These are phyloP conservation scores for Montipora sp. DNA, from an alignment of 64 coral and sea anemone species.

Conservation along the genomic window DNA sequence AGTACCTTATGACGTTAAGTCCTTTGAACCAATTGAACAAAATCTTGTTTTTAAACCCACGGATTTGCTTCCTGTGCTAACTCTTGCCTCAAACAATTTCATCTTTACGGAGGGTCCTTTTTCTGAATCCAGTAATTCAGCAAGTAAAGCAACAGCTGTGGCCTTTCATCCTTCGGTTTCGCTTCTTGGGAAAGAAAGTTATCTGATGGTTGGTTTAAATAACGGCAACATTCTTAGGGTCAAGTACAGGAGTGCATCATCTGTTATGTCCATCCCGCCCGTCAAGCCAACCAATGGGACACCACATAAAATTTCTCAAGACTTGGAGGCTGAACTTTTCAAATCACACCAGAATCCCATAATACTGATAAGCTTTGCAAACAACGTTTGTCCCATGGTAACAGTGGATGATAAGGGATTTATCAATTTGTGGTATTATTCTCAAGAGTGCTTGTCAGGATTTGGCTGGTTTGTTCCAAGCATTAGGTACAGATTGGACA, in stretches of 20 bases:
- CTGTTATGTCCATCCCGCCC: background rate
- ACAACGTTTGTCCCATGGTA: conserved; percentile 74
- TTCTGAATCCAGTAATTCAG: conserved; percentile 28
- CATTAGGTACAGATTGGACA: conserved; percentile 71
- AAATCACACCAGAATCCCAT: conserved; percentile 78
- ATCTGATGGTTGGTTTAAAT: conserved; percentile 69
- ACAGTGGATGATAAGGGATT: conserved; percentile 82
- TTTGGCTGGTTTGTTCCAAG: conserved; percentile 89
- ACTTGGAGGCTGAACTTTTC: conserved; percentile 84
- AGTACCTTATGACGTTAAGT: conserved; percentile 59
- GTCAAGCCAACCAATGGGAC: conserved; percentile 24
- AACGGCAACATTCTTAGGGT: conserved; percentile 86
- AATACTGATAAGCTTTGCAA: conserved; percentile 77
- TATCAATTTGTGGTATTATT: conserved; percentile 82
- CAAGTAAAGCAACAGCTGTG: conserved; percentile 42
- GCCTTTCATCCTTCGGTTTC: conserved; percentile 72
- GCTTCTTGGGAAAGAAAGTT: conserved; percentile 73
- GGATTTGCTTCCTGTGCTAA: conserved; percentile 33
- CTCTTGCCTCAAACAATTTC: conserved; percentile 45
- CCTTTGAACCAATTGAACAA: conserved; percentile 80
- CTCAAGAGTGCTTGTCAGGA: conserved; percentile 69
- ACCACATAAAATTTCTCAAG: conserved; percentile 63
- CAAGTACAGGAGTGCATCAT: conserved; percentile 15
- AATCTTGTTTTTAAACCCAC: conserved; percentile 70
- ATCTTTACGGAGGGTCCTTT: conserved; percentile 73